Conservation (phyloP, 2,797 vertebrate species). For the Myotis myotis region DNA sequence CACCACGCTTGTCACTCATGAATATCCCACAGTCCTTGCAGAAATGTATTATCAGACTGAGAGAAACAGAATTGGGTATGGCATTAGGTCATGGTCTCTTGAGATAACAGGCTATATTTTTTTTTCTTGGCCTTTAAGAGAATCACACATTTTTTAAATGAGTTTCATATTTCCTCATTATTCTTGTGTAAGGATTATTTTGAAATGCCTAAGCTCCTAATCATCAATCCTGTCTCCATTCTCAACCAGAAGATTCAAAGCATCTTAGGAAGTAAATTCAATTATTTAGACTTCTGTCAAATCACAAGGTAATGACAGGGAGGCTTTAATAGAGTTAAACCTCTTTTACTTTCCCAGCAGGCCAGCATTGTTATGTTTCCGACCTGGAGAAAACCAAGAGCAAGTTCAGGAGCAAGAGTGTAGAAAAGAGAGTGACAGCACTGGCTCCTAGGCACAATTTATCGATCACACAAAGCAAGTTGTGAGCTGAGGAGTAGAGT, state of each 20-base stretch:
- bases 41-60: background rate
- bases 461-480: background rate
- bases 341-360: background rate
- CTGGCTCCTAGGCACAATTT: background rate
- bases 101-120: background rate
- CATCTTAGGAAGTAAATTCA: background rate
- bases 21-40: background rate
- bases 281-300: background rate
- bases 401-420: background rate
- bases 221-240: background rate
- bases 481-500: rapidly evolving
- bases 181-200: constrained; percentile 1
- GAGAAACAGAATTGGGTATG: constrained; percentile 1
- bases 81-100: background rate
- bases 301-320: background rate
- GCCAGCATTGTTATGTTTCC: background rate
- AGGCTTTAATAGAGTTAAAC: background rate
- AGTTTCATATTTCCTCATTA: constrained; percentile 10
- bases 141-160: background rate
- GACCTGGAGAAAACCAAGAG: constrained; percentile 21
- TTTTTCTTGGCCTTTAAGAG: background rate
- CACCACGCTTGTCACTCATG: background rate
- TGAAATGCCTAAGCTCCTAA: background rate
- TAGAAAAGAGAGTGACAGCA: background rate
- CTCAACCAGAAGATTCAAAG: background rate